A percentile compares a stretch with the other conserved stretches of the same genome.
phyloP scores from a whole-genome alignment of 2,888 invertebrate genomes.

The Clunio marinus region DNA sequence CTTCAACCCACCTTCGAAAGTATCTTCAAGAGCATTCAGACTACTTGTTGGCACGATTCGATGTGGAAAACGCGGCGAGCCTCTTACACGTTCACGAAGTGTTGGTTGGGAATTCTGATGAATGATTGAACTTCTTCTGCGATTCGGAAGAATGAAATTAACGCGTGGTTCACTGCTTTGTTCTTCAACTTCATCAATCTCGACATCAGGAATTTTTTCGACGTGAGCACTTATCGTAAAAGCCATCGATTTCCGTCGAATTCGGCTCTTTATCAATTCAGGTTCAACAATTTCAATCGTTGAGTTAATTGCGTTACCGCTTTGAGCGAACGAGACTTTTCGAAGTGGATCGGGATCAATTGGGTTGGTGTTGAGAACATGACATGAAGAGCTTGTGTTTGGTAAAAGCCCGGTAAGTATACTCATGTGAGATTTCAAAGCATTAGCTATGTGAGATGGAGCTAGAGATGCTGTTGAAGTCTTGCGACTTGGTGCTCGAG shows the following conservation, averaged over 20 bases:
- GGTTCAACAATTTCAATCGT: slow-evolving; percentile 42
- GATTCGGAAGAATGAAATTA: slow-evolving; percentile 59
- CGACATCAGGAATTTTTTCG: slow-evolving; percentile 45
- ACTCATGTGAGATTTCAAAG: slow-evolving; percentile 67
- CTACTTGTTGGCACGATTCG: slow-evolving; percentile 66
- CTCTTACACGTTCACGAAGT: slow-evolving; percentile 58
- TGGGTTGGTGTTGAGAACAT: slow-evolving; percentile 53
- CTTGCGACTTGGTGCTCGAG: slow-evolving; percentile 62
- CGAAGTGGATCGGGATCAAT: slow-evolving; percentile 44
- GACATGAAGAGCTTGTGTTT: slow-evolving; percentile 60
- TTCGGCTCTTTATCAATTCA: slow-evolving; percentile 36
- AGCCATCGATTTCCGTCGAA: slow-evolving; percentile 37
- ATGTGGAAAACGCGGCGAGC: slow-evolving; percentile 70
- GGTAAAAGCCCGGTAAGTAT: slow-evolving; percentile 68
- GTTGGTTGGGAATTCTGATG: slow-evolving; percentile 54
- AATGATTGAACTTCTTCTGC: slow-evolving; percentile 53
- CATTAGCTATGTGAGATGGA: slow-evolving; percentile 61
- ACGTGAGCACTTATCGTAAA: slow-evolving; percentile 40
- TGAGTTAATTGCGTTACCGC: slow-evolving; percentile 59
- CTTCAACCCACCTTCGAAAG: not conserved
- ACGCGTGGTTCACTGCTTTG: slow-evolving; percentile 60
- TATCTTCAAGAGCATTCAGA: slow-evolving; percentile 52
- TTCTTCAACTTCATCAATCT: slow-evolving; percentile 44
- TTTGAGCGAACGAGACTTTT: slow-evolving; percentile 57
- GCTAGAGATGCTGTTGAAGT: slow-evolving; percentile 64